Conservation (phyloP, 1,140 invertebrate species). For the Cydia strobilella region DNA sequence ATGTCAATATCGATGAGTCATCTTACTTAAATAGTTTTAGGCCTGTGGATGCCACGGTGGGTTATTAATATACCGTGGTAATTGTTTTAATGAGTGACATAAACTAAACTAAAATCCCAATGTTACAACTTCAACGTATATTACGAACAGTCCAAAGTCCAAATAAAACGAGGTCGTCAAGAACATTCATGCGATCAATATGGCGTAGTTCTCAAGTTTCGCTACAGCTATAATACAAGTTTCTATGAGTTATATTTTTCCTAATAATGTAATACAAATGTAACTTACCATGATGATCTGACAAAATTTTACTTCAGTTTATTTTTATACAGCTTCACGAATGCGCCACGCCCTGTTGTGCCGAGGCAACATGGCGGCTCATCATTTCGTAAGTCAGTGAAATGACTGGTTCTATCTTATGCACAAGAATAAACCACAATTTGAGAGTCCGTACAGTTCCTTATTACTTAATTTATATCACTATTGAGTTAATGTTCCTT, state of each 20-base stretch:
- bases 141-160: not conserved
- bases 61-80: not conserved
- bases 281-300: conserved; percentile 61
- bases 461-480: conserved; percentile 4
- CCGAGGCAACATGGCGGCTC: conserved; percentile 64
- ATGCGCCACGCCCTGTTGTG: conserved; percentile 56
- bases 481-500: conserved; percentile 8
- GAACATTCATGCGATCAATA: not conserved
- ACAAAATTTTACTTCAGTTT: conserved; percentile 24
- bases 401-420: conserved; percentile 12
- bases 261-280: conserved; percentile 35
- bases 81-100: not conserved
- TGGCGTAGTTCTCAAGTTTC: not conserved
- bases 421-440: conserved; percentile 15
- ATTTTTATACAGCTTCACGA: conserved; percentile 23
- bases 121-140: not conserved
- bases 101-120: not conserved
- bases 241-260: not conserved
- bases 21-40: not conserved
- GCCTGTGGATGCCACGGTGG: not conserved
- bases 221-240: not conserved
- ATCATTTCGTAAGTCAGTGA: conserved; percentile 41
- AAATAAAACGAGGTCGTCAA: not conserved
- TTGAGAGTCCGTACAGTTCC: conserved; percentile 25
- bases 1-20: not conserved